These are phyloP conservation scores for Poicephalus gulielmi DNA, from an alignment of 2,113 vertebrate genomes.

Conservation along the genomic window DNA sequence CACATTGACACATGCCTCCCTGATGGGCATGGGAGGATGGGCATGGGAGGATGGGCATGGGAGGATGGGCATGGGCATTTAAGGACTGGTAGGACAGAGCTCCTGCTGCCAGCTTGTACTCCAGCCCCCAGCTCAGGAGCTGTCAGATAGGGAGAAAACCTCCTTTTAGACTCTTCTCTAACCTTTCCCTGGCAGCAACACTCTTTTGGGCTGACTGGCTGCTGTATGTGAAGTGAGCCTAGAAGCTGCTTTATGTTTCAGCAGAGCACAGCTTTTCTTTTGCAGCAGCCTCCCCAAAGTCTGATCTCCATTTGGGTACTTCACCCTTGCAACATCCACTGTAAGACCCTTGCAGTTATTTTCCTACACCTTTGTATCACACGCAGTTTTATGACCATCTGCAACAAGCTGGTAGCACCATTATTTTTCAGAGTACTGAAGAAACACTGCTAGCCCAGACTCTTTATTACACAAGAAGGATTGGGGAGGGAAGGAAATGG, in stretches of 20 bases:
- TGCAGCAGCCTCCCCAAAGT: not conserved
- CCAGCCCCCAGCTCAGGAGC: not conserved
- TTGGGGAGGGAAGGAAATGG: not conserved
- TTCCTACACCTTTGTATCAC: not conserved
- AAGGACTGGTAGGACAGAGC: not conserved
- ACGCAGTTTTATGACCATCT: not conserved
- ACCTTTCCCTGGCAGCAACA: not conserved
- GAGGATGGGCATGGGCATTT: not conserved
- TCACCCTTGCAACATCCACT: not conserved
- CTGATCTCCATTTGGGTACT: not conserved
- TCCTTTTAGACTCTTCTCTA: slow-evolving; percentile 10
- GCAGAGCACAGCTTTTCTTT: not conserved
- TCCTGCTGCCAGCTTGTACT: not conserved
- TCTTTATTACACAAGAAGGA: not conserved
- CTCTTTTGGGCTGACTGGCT: not conserved
- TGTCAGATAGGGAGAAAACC: slow-evolving; percentile 9
- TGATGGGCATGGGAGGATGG: not conserved
- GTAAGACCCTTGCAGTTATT: not conserved
- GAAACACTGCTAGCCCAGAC: not conserved
- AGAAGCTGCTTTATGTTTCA: not conserved
- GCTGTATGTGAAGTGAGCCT: not conserved
- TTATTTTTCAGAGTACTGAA: not conserved
- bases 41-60: not conserved
- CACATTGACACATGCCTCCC: not conserved
- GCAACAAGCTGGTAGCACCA: not conserved